Conservation (phyloP, 2,888 invertebrate genomes). For the Melitaea athalia region DNA sequence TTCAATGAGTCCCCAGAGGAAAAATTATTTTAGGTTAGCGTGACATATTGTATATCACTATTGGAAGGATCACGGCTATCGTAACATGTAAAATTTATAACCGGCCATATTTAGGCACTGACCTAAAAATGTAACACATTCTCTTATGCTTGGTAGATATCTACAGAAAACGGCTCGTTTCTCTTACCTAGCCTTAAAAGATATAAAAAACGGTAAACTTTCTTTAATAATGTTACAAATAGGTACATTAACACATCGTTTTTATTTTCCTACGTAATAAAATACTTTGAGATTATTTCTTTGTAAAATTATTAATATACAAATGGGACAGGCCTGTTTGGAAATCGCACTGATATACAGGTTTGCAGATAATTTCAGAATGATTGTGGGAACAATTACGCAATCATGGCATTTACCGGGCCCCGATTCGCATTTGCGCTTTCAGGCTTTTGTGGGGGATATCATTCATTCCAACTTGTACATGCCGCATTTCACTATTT, state of each 20-base stretch:
- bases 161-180: too few relatives aligned
- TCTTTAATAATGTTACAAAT: too few relatives aligned
- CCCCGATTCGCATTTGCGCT: conserved; percentile 34
- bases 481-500: conserved; percentile 4
- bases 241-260: too few relatives aligned
- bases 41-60: not conserved
- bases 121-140: too few relatives aligned
- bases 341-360: not conserved
- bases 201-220: too few relatives aligned
- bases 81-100: not conserved
- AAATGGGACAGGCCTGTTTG: too few relatives aligned
- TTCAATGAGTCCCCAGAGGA: not conserved
- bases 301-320: too few relatives aligned
- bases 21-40: not conserved
- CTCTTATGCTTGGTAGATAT: too few relatives aligned
- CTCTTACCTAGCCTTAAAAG: too few relatives aligned
- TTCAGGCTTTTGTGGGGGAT: conserved; percentile 22
- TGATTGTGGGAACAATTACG: conserved; percentile 35
- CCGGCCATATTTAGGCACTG: not conserved
- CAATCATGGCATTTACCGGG: conserved; percentile 31
- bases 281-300: too few relatives aligned
- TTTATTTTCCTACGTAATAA: too few relatives aligned
- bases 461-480: conserved; percentile 21
- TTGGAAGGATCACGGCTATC: not conserved
- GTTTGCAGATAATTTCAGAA: conserved; percentile 4